A percentile compares a stretch with the other conserved stretches of the same genome.
phyloP scores from a whole-genome alignment of 2,888 invertebrate species.

The Carabus problematicus region DNA sequence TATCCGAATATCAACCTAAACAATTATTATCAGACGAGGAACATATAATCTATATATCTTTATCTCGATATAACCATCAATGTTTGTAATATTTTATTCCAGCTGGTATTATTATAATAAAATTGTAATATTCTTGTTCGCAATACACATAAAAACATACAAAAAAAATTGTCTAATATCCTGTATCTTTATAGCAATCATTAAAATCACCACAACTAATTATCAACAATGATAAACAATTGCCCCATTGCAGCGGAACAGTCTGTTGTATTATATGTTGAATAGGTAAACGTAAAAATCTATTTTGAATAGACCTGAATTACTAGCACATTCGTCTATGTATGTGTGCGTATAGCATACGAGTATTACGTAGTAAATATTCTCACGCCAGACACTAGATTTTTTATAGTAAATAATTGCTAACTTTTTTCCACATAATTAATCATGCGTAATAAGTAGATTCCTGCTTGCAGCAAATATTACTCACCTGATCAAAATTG shows the following conservation, averaged over 20 bases:
- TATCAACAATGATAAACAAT: too few relatives aligned
- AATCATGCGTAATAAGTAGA: conserved; percentile 8
- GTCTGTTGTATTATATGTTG: too few relatives aligned
- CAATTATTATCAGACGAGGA: not conserved
- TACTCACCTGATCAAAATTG: conserved; percentile 4
- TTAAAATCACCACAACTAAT: too few relatives aligned
- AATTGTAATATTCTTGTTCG: too few relatives aligned
- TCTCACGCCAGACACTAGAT: not conserved
- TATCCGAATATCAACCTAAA: not conserved
- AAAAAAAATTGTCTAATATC: too few relatives aligned
- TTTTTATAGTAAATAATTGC: conserved; percentile 15
- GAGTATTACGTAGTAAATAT: not conserved
- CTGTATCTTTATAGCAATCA: too few relatives aligned
- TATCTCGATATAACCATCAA: not conserved
- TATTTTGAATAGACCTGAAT: not conserved
- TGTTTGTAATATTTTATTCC: not conserved
- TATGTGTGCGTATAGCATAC: not conserved
- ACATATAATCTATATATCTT: not conserved
- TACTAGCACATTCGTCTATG: not conserved
- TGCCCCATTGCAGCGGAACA: too few relatives aligned
- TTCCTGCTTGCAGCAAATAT: not conserved
- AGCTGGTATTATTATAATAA: too few relatives aligned
- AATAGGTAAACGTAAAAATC: too few relatives aligned
- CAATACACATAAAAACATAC: too few relatives aligned
- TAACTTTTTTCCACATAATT: conserved; percentile 16